Evolutionary conservation across 1,140 invertebrate species (phyloP).

Genomic region (Monochamus saltuarius): DNA sequence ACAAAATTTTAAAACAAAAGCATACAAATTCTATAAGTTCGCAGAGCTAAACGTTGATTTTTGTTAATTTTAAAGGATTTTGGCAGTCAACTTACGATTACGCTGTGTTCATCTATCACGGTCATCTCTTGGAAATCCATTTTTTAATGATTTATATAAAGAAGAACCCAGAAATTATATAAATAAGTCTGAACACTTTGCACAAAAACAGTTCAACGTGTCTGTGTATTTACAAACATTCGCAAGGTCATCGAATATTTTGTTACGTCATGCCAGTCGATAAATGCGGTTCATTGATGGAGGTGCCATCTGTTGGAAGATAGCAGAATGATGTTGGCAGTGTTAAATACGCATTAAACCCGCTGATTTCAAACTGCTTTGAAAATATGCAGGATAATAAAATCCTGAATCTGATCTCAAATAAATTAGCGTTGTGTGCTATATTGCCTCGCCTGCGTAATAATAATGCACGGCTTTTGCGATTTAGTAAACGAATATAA

Average conservation of each 20-base stretch:
- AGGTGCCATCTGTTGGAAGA: not conserved
- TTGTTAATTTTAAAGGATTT: not conserved
- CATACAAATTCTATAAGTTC: no score
- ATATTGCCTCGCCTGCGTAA: no score
- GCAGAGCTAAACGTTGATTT: not conserved
- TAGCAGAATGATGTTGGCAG: not conserved
- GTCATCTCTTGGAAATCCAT: conserved; percentile 50
- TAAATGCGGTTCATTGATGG: conserved; percentile 6
- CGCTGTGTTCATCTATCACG: conserved; percentile 45
- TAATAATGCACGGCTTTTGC: no score
- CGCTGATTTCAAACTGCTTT: no score
- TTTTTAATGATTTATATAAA: conserved; percentile 4
- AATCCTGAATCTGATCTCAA: no score
- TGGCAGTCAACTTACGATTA: conserved; percentile 44
- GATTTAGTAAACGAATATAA: no score
- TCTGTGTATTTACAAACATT: conserved; percentile 36
- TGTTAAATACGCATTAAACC: not conserved
- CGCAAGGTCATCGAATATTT: conserved; percentile 32
- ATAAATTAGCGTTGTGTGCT: no score
- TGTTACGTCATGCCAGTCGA: conserved; percentile 26
- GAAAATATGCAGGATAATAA: no score
- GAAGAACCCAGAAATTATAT: conserved; percentile 6
- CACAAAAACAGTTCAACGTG: conserved; percentile 33
- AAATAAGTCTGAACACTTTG: conserved; percentile 11
- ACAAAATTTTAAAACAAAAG: no score